A percentile compares a stretch with the other conserved stretches of the same genome.
Evolutionary conservation across 2,888 invertebrate genomes (phyloP).

Genomic region (Lamellibrachia satsuma): DNA sequence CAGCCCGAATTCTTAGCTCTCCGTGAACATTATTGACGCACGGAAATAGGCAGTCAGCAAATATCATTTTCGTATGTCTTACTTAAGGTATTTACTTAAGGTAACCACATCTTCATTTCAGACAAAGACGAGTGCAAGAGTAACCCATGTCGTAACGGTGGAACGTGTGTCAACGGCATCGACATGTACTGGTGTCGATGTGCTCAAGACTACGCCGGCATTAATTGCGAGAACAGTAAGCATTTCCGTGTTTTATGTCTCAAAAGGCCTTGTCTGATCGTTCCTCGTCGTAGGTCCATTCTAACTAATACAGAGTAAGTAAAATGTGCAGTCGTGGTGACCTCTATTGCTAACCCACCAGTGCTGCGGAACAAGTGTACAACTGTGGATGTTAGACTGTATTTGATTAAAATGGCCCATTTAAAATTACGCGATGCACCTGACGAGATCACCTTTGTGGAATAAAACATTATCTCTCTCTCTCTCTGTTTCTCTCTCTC

Average conservation of each 20-base stretch:
- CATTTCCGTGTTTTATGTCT: neutral
- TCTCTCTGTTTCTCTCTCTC: neutral
- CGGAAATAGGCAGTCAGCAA: too few relatives aligned
- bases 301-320: neutral
- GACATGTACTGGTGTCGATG: constrained; percentile 59
- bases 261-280: neutral
- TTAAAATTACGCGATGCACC: neutral
- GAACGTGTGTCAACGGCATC: constrained; percentile 56
- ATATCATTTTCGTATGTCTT: neutral
- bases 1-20: too few relatives aligned
- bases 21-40: too few relatives aligned
- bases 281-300: neutral
- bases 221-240: constrained; percentile 58
- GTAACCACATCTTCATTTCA: constrained; percentile 25
- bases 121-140: constrained; percentile 36
- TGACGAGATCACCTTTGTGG: too few relatives aligned
- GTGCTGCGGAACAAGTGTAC: neutral
- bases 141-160: constrained; percentile 44
- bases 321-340: neutral
- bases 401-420: neutral
- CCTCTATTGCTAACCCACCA: neutral
- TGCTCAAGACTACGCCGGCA: constrained; percentile 53
- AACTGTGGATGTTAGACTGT: neutral
- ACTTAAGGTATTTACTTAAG: neutral
- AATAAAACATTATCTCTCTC: too few relatives aligned